Percentiles rank a stretch among this genome's conserved stretches.
Evolutionary conservation across 2,888 invertebrate genomes (phyloP).

Genomic region (Agonopterix heracliana): DNA sequence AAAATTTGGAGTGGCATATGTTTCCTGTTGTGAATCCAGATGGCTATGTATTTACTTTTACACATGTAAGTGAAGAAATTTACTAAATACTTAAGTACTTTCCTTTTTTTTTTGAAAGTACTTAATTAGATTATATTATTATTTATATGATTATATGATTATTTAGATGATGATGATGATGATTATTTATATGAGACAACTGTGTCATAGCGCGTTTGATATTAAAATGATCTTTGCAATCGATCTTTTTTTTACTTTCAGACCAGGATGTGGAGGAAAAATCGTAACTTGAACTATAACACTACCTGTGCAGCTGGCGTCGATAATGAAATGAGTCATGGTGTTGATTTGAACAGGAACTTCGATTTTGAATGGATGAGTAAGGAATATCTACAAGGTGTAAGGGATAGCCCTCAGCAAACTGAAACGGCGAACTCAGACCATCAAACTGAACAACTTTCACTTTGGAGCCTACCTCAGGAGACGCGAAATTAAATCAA

Average conservation of each 20-base stretch:
- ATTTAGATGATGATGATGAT: neutral
- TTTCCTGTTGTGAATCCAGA: conserved; percentile 86
- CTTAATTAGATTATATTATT: no score
- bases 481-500: no score
- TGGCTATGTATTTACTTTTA: conserved; percentile 82
- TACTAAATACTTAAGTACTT: no score
- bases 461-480: no score
- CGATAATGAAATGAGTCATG: conserved; percentile 51
- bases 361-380: conserved; percentile 55
- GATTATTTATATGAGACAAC: neutral
- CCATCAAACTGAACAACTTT: no score
- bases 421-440: no score
- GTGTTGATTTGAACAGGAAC: conserved; percentile 60
- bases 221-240: neutral
- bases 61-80: conserved; percentile 61
- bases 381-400: no score
- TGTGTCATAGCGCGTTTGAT: no score
- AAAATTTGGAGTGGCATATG: conserved; percentile 84
- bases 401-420: no score
- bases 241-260: conserved; percentile 40
- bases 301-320: conserved; percentile 29
- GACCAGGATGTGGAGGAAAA: conserved; percentile 86
- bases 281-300: conserved; percentile 29
- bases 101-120: no score
- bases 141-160: neutral